Evolutionary conservation across 2,113 vertebrate species (phyloP).

Genomic region (western clawed frog (Xenopus tropicalis)): DNA sequence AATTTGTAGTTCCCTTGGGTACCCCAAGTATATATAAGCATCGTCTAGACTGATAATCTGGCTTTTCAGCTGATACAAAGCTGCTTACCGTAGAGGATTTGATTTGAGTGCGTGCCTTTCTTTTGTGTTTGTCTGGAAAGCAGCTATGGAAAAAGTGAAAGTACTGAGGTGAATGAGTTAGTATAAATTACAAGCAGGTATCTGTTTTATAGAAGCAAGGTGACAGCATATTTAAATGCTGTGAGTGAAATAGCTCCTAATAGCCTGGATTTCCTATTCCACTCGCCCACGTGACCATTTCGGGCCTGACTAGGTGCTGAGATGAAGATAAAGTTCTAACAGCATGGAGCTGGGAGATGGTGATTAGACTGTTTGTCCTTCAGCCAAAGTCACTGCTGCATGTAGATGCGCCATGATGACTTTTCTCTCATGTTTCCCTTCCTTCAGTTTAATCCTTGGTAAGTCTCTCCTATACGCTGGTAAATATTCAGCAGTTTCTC

Average conservation of each 20-base stretch:
- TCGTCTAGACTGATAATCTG: conserved; percentile 38
- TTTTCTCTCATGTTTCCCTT: not conserved
- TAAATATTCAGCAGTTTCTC: conserved; percentile 2
- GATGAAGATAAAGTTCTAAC: too few species aligned
- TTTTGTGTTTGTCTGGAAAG: conserved; percentile 3
- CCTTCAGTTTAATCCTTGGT: too few species aligned
- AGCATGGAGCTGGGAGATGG: too few species aligned
- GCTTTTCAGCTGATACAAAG: conserved; percentile 39
- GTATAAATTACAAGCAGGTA: not conserved
- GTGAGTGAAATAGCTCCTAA: too few species aligned
- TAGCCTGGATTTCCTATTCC: too few species aligned
- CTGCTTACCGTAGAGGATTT: conserved; percentile 31
- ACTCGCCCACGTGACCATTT: too few species aligned
- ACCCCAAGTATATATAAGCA: too few species aligned
- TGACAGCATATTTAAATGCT: not conserved
- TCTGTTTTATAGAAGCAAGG: too few species aligned
- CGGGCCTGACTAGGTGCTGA: not conserved
- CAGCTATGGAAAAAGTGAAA: conserved; percentile 16
- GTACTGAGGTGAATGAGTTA: conserved; percentile 26
- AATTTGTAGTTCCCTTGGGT: too few species aligned
- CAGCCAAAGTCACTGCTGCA: not conserved
- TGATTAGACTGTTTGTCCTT: not conserved
- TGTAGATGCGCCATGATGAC: not conserved
- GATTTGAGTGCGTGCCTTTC: conserved; percentile 23
- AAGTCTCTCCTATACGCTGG: too few species aligned